Conservation (phyloP, 2,113 vertebrate species). For the Numenius arquata region DNA sequence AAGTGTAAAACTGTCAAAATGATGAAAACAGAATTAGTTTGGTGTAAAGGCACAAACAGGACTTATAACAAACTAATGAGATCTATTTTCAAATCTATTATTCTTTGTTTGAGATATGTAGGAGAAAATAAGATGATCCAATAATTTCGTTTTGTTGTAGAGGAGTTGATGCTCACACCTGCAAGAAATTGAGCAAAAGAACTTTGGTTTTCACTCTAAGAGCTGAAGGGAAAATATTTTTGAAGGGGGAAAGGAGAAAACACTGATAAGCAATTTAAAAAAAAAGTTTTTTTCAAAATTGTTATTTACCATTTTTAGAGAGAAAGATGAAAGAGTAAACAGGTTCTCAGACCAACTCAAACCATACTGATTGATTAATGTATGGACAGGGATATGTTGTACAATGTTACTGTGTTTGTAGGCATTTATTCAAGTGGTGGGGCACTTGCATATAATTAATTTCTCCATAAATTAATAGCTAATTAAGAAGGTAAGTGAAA, state of each 20-base stretch:
- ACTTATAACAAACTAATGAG: not conserved
- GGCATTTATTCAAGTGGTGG: not conserved
- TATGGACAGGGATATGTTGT: not conserved
- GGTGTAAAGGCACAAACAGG: not conserved
- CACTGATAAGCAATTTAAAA: not conserved
- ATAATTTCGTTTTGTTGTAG: not conserved
- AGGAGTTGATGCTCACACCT: not conserved
- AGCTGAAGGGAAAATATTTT: not conserved
- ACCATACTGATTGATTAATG: not conserved
- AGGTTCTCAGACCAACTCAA: not conserved
- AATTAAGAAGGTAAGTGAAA: not conserved
- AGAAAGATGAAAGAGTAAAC: not conserved
- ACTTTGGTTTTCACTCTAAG: not conserved
- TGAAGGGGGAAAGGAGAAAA: not conserved
- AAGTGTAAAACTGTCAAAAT: not conserved
- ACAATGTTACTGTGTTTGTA: not conserved
- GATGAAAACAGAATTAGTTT: not conserved
- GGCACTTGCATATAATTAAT: not conserved
- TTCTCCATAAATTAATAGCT: not conserved
- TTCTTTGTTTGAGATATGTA: not conserved
- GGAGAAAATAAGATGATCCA: not conserved
- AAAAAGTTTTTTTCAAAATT: not conserved
- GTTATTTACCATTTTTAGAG: not conserved
- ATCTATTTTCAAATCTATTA: not conserved
- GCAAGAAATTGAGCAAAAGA: not conserved